Percentiles rank a stretch among this genome's conserved stretches.
phyloP scores from a whole-genome alignment of 2,113 vertebrate species.

The Oreochromis spilurus region DNA sequence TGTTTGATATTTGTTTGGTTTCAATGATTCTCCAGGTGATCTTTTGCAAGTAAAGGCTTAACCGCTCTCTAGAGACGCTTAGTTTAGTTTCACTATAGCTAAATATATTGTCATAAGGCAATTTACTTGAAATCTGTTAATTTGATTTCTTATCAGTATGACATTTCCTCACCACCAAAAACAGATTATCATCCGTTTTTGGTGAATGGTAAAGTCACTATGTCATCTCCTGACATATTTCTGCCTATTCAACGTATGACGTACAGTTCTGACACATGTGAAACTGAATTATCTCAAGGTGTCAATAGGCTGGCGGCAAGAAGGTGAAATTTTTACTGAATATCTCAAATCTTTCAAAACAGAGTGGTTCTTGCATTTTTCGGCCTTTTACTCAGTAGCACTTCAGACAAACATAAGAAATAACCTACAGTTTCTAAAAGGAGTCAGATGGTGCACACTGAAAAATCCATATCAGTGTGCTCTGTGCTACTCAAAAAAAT shows the following conservation, averaged over 20 bases:
- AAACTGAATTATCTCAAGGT: not conserved
- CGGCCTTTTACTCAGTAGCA: not conserved
- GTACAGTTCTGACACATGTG: not conserved
- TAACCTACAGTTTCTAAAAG: not conserved
- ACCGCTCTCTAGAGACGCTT: not conserved
- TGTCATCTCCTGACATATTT: not conserved
- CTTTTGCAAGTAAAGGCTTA: not conserved
- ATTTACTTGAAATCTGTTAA: not conserved
- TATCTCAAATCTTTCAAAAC: not conserved
- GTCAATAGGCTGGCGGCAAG: not conserved
- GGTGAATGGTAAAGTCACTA: not conserved
- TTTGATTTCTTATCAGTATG: not conserved
- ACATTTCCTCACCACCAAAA: not conserved
- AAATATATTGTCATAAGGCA: not conserved
- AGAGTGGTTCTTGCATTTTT: not conserved
- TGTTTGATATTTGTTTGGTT: not conserved
- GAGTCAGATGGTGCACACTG: not conserved
- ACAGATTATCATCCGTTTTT: not conserved
- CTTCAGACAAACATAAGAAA: not conserved
- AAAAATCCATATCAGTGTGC: not conserved
- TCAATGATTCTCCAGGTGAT: not conserved
- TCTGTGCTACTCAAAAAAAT: not conserved
- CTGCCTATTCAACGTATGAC: not conserved
- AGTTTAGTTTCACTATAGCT: not conserved
- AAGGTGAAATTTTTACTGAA: not conserved